Evolutionary conservation across 2,888 invertebrate genomes (phyloP).

Genomic region (Plebejus melissa): DNA sequence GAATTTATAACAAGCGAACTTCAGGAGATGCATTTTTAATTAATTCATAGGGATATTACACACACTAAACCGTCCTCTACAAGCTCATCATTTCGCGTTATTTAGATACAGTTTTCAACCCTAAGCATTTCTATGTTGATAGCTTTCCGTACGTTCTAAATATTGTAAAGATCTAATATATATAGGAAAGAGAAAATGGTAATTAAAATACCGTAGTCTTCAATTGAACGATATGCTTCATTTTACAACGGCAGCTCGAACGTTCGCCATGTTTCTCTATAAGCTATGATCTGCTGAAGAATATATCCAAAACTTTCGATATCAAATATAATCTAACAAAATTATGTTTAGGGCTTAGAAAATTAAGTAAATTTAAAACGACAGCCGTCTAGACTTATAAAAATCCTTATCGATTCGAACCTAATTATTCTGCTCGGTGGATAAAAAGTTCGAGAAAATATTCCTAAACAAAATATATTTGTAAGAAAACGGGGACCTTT

Average conservation of each 20-base stretch:
- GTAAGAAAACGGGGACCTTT: background rate
- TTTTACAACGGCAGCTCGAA: conserved; percentile 70
- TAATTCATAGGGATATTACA: conserved; percentile 32
- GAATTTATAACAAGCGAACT: conserved; percentile 14
- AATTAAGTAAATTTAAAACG: conserved; percentile 1
- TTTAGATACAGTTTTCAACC: conserved; percentile 41
- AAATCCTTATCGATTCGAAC: background rate
- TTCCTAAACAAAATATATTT: background rate
- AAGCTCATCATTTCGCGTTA: conserved; percentile 59
- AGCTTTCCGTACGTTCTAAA: conserved; percentile 56
- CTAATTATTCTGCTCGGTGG: background rate
- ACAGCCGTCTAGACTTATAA: background rate
- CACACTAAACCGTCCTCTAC: conserved; percentile 60
- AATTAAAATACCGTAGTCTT: conserved; percentile 74
- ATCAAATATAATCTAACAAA: conserved; percentile 23
- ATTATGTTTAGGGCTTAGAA: background rate
- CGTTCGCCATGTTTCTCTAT: conserved; percentile 46
- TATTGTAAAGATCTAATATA: conserved; percentile 74
- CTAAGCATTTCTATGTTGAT: conserved; percentile 42
- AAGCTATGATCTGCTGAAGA: conserved; percentile 24
- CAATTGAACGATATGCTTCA: conserved; percentile 77
- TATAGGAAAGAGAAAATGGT: conserved; percentile 75
- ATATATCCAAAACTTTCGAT: conserved; percentile 13
- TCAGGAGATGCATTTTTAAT: conserved; percentile 21
- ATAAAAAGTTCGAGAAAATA: conserved; percentile 7